phyloP scores from a whole-genome alignment of 2,113 vertebrate species.

The Cyprinus carpio region DNA sequence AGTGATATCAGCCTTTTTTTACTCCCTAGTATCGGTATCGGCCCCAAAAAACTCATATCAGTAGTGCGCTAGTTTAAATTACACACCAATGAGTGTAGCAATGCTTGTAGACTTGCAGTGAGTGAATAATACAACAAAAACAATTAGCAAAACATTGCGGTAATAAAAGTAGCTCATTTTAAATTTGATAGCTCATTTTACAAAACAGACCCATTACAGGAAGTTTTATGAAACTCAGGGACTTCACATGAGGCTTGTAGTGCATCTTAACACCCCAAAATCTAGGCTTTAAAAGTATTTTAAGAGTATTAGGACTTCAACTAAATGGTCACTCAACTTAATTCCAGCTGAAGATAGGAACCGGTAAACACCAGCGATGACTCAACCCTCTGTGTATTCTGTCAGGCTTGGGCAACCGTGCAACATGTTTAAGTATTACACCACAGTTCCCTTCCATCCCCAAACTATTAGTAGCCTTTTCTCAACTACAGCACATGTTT shows the following conservation, averaged over 20 bases:
- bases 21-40: too few relatives aligned
- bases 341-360: slow-evolving; percentile 66
- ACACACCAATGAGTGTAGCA: neutral
- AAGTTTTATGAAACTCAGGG: neutral
- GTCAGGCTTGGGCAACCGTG: slow-evolving; percentile 5
- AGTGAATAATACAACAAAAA: neutral
- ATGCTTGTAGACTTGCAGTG: neutral
- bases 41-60: too few relatives aligned
- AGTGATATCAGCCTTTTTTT: too few relatives aligned
- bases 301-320: slow-evolving; percentile 49
- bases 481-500: slow-evolving; percentile 67
- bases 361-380: slow-evolving; percentile 66
- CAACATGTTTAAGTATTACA: slow-evolving; percentile 71
- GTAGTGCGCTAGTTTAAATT: too few relatives aligned
- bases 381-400: slow-evolving; percentile 60
- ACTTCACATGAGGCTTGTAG: neutral
- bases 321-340: slow-evolving; percentile 54
- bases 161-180: neutral
- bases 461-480: slow-evolving; percentile 73
- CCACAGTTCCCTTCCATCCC: slow-evolving; percentile 66
- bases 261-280: neutral
- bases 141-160: neutral
- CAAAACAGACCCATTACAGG: neutral
- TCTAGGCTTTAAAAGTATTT: neutral
- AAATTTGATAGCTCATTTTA: neutral